Evolutionary conservation across 2,888 invertebrate species (phyloP).

Genomic region (Meghimatium bilineatum): DNA sequence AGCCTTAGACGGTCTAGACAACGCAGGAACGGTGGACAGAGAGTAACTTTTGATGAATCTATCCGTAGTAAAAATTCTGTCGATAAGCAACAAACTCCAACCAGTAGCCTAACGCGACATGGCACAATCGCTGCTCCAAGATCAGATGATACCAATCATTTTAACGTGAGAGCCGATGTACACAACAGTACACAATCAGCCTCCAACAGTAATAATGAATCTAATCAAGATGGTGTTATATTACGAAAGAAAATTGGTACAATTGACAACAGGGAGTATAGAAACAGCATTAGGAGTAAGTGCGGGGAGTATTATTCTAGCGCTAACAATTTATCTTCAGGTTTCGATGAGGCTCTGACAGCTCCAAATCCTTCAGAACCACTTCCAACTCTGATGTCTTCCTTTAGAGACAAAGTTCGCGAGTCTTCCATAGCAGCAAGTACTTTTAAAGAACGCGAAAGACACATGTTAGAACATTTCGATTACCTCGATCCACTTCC

Average conservation of each 20-base stretch:
- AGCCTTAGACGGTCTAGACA: constrained; percentile 56
- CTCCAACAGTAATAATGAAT: constrained; percentile 20
- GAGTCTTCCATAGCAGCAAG: constrained; percentile 57
- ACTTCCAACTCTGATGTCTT: constrained; percentile 58
- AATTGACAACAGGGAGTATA: constrained; percentile 58
- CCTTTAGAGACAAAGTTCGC: constrained; percentile 57
- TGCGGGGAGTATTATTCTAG: constrained; percentile 60
- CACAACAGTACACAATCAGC: constrained; percentile 53
- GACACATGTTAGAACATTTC: constrained; percentile 46
- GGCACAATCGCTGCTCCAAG: constrained; percentile 20
- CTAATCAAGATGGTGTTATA: constrained; percentile 15
- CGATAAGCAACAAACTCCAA: constrained; percentile 27
- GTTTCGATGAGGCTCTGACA: constrained; percentile 43
- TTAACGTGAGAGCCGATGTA: constrained; percentile 67
- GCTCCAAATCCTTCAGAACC: constrained; percentile 44
- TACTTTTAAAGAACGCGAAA: constrained; percentile 54
- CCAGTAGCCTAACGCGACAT: constrained; percentile 23
- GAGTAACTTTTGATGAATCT: constrained; percentile 72
- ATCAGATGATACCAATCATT: constrained; percentile 50
- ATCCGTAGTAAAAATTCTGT: constrained; percentile 58
- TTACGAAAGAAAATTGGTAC: constrained; percentile 30
- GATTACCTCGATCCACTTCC: constrained; percentile 44
- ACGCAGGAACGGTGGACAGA: constrained; percentile 61
- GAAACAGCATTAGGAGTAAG: constrained; percentile 63
- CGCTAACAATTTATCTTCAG: constrained; percentile 49